Evolutionary conservation across 2,797 vertebrate species (phyloP), one percentile per base, ranked within the genome.

Genomic region (Pangasius krempfi): DNA sequence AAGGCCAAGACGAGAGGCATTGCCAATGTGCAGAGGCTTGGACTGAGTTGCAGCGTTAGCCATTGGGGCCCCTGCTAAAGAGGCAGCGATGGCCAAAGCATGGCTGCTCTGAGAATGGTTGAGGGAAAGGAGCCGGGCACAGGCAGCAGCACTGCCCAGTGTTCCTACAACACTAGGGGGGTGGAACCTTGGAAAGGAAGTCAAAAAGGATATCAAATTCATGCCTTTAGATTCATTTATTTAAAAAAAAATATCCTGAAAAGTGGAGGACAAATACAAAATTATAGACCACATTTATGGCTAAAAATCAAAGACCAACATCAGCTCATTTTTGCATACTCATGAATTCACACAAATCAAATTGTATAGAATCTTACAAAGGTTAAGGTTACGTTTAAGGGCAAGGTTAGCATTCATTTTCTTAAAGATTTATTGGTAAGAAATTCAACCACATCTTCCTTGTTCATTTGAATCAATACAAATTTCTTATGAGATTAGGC

Each of bases 31-130:
- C 64, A 98, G 91, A 0, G 97, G 97, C 91, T 98, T 98, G 88
- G 96, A 96, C 86, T 97, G 97, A 52, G 97, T 98, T 90, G 97
- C 97, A 0, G 97, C 97, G 0, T 98, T 98, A 47, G 97, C 97
- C 97, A 98, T 97, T 12, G 97, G 97, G 0, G 97, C 97, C n/a
- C 97, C 97, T 0, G 97, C 96, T 0, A 97, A 94, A 0, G 97
- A 98, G 0, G 97, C 96, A 0, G 97, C 97, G 0, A 98, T 97
- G 56, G 97, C 97, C 92, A 98, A 88, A 8, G 97, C 97, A 3
- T 98, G 96, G 37, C 94, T 87, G 72, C 97, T 96, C 92, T 95
- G 96, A 1, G 90, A 64, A 0, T 30, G 56, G 89, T 95, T 94
- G 89, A 98, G 93, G 12, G 95, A 96, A 76, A 98, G 93, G 84